A percentile compares a stretch with the other conserved stretches of the same genome.
phyloP scores from a whole-genome alignment of 2,888 invertebrate genomes.

The Ectropis crepuscularia region DNA sequence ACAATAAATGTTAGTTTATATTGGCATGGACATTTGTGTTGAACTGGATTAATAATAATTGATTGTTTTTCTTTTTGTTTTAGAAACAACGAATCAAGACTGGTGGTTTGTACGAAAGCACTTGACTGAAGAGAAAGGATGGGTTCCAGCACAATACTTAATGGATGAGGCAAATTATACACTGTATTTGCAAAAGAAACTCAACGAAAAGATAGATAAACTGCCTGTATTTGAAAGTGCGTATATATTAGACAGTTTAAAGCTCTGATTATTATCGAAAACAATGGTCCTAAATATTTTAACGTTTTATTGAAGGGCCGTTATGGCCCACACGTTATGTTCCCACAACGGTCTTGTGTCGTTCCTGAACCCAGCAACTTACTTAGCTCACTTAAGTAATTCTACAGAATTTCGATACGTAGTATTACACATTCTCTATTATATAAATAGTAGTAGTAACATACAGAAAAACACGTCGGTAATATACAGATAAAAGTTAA shows the following conservation, averaged over 20 bases:
- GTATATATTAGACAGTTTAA: slow-evolving; percentile 55
- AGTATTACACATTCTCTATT: too few relatives aligned
- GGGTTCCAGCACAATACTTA: slow-evolving; percentile 96
- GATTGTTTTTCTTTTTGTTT: slow-evolving; percentile 27
- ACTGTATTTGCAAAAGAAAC: slow-evolving; percentile 92
- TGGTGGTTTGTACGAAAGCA: slow-evolving; percentile 97
- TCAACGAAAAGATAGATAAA: slow-evolving; percentile 96
- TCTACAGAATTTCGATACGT: too few relatives aligned
- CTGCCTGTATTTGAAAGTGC: slow-evolving; percentile 96
- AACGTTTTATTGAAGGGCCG: too few relatives aligned
- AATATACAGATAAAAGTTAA: too few relatives aligned
- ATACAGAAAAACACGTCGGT: too few relatives aligned
- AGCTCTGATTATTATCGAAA: not conserved
- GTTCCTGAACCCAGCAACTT: too few relatives aligned
- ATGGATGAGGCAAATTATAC: slow-evolving; percentile 93
- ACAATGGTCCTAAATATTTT: not conserved
- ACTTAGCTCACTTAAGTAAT: too few relatives aligned
- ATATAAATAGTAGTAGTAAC: too few relatives aligned
- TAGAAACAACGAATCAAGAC: slow-evolving; percentile 92
- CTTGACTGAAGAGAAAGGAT: slow-evolving; percentile 95
- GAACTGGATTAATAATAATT: not conserved
- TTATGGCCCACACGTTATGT: too few relatives aligned
- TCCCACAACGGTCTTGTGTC: too few relatives aligned
- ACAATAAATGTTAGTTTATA: too few relatives aligned
- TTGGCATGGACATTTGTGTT: too few relatives aligned